Conservation (phyloP, 2,888 invertebrate species). For the Chaitophorus viminalis region DNA sequence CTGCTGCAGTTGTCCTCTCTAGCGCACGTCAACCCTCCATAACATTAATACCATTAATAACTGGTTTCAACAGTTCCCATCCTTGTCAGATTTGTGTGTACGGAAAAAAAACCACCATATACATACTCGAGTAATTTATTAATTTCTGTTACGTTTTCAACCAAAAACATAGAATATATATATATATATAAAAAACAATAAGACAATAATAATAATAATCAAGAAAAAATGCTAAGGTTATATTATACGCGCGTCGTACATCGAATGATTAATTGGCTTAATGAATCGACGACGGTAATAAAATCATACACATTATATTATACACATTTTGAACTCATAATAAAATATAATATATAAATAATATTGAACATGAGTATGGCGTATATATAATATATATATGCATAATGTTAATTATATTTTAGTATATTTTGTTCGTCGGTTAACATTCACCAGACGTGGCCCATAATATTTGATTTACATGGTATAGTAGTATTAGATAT, state of each 20-base stretch:
- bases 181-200: neutral
- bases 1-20: neutral
- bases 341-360: no score
- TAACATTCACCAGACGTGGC: no score
- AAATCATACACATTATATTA: no score
- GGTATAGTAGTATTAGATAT: no score
- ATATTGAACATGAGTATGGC: no score
- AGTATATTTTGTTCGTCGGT: no score
- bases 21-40: conserved; percentile 56
- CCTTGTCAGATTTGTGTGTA: conserved; percentile 47
- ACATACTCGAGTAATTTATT: conserved; percentile 15
- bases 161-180: neutral
- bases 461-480: no score
- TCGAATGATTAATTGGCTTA: conserved; percentile 21
- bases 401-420: no score
- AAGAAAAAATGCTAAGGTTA: neutral
- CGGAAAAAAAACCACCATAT: neutral
- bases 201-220: neutral
- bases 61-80: conserved; percentile 54
- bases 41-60: conserved; percentile 49
- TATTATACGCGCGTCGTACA: neutral
- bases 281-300: neutral
- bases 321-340: neutral
- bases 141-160: conserved; percentile 18
- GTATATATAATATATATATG: no score